Evolutionary conservation across 1,140 invertebrate species (phyloP).

Genomic region (Drosophila pseudoananassae): DNA sequence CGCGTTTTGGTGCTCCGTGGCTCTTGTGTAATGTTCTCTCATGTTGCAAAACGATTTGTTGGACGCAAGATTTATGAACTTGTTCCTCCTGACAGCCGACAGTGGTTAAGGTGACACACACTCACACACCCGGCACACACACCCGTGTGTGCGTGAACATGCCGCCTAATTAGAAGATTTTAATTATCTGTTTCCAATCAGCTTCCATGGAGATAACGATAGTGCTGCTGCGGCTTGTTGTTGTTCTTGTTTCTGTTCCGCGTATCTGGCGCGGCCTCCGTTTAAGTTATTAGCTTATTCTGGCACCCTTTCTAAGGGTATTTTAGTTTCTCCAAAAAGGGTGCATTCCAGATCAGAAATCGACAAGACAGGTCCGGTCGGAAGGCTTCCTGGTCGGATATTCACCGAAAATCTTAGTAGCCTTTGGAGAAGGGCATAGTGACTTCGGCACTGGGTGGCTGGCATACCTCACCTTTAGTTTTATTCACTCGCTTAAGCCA

Average conservation of each 20-base stretch:
- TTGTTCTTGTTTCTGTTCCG: constrained; percentile 35
- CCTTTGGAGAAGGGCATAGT: background rate
- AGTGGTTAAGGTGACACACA: constrained; percentile 80
- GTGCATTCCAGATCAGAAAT: too few relatives aligned
- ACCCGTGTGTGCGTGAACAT: constrained; percentile 72
- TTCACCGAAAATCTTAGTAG: too few relatives aligned
- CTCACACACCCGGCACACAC: constrained; percentile 18
- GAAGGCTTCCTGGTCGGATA: too few relatives aligned
- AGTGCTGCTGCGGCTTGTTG: constrained; percentile 52
- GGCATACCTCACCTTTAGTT: too few relatives aligned
- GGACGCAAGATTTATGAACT: constrained; percentile 83
- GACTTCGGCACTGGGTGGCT: background rate
- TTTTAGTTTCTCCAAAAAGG: too few relatives aligned
- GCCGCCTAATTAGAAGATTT: constrained; percentile 81
- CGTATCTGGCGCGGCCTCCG: constrained; percentile 1
- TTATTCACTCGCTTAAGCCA: constrained; percentile 51
- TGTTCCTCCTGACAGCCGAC: constrained; percentile 81
- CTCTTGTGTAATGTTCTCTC: constrained; percentile 74
- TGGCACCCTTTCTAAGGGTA: background rate
- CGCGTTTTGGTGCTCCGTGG: constrained; percentile 25
- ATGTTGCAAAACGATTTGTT: constrained; percentile 83
- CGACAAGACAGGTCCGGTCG: too few relatives aligned
- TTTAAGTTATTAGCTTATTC: constrained; percentile 6
- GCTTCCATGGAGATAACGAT: constrained; percentile 79
- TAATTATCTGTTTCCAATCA: constrained; percentile 82